A percentile compares a stretch with the other conserved stretches of the same genome.
phyloP scores from a whole-genome alignment of 2,888 invertebrate species.

The Drosophila hamatofila region DNA sequence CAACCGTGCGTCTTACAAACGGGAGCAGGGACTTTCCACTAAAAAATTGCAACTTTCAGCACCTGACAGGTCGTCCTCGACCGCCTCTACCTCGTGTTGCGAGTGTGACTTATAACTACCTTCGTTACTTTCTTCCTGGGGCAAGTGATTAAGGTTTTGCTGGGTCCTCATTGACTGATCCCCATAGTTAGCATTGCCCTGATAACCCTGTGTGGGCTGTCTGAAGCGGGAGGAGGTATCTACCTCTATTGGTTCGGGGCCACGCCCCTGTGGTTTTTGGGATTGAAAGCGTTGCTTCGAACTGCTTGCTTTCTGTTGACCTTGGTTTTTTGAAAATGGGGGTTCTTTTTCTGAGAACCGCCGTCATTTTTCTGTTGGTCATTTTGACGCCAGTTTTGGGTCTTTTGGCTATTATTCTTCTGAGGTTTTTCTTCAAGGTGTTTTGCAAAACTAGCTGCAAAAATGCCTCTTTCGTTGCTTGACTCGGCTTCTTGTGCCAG shows the following conservation, averaged over 20 bases:
- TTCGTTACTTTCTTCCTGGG: not conserved
- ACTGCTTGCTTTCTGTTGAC: too few species aligned
- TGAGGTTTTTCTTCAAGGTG: not conserved
- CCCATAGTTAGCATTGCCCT: too few species aligned
- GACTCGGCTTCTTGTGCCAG: not conserved
- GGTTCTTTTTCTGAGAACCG: not conserved
- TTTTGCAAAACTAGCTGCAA: not conserved
- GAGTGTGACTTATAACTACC: not conserved
- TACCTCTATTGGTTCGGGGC: not conserved
- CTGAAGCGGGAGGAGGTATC: not conserved
- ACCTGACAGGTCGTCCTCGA: not conserved
- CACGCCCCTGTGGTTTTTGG: too few species aligned
- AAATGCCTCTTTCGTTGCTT: slow-evolving; percentile 1
- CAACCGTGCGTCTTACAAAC: too few species aligned
- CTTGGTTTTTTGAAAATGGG: not conserved
- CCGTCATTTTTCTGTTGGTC: not conserved
- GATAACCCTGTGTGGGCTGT: not conserved
- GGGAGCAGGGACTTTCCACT: not conserved
- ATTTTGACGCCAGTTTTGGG: not conserved
- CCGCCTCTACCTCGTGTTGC: not conserved
- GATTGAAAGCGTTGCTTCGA: not conserved
- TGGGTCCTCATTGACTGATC: too few species aligned
- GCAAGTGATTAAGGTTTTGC: too few species aligned
- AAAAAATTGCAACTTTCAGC: not conserved
- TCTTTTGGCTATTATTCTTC: not conserved